Conservation (phyloP, 2,113 vertebrate genomes). For the Tinamus guttatus region DNA sequence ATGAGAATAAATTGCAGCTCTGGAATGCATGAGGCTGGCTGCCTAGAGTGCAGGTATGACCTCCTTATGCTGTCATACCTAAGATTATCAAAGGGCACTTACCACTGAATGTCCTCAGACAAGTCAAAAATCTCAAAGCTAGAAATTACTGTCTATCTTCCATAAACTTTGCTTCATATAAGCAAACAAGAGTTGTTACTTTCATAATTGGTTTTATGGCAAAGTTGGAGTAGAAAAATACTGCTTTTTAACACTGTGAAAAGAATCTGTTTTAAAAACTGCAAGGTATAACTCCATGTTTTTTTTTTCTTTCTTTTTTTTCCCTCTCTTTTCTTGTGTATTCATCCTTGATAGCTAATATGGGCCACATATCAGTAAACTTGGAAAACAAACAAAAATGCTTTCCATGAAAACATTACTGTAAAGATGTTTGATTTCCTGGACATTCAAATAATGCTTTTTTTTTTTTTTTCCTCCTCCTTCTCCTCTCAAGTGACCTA, state of each 20-base stretch:
- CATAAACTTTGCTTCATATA: background rate
- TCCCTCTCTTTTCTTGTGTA: background rate
- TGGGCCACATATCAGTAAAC: background rate
- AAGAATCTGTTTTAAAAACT: conserved; percentile 49
- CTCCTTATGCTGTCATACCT: background rate
- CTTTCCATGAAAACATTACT: background rate
- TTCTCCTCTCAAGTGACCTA: background rate
- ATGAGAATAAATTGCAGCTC: conserved; percentile 25
- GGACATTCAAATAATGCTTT: background rate
- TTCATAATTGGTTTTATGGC: conserved; percentile 18
- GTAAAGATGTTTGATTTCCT: background rate
- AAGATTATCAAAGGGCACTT: conserved; percentile 33
- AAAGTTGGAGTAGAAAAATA: conserved; percentile 34
- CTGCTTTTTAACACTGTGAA: conserved; percentile 69
- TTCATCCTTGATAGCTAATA: background rate
- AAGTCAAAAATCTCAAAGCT: conserved; percentile 38
- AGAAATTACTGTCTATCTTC: background rate
- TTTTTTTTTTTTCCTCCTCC: background rate
- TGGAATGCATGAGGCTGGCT: conserved; percentile 22
- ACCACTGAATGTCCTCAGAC: conserved; percentile 1
- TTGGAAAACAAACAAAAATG: background rate
- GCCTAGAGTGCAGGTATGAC: conserved; percentile 28
- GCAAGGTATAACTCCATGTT: background rate
- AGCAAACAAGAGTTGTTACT: background rate
- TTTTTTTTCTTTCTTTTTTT: background rate